Base-by-base conservation (phyloP, 2,113 vertebrate genomes). In the Montifringilla adamsi region DNA sequence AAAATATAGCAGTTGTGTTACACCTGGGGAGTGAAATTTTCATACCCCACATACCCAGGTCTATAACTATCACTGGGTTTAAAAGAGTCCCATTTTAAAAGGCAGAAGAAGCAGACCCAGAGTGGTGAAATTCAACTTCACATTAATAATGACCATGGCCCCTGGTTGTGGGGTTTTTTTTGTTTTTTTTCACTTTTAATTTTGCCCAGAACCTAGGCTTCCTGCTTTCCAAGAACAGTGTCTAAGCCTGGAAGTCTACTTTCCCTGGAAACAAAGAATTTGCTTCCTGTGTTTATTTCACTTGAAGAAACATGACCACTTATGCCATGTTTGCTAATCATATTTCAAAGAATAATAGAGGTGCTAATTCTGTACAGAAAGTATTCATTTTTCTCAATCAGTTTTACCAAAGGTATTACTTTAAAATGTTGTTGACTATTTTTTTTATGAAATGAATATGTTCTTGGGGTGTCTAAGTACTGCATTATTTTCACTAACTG, bases 401-500 rank as follows among this genome's bases (percentile, higher is more conserved):
- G 14, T 86, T 78, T 91, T 81, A 46, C 22, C 1, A 3, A 24
- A 64, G 41, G 9, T 87, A 81, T 89, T 72, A 52, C 69, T 90
- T 89, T 77, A 3, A 92, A 78, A 44, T 84, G 6, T 52, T 64
- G 15, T 55, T 78, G 37, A 59, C 31, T 75, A 87, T 46, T 50
- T 58, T 77, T 93, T 90, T 77, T 77, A 93, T 90, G 53, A 77
- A 90, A 74, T 1, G 0, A 88, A 87, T 85, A 47, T 70, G 24
- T 85, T 92, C 55, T 56, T 50, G 24, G 24, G 26, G 5, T 41
- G 72, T 70, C 26, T 52, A 89, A 82, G 47, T 52, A 28, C 62
- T 44, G 35, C 68, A 82, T 84, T 97, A 77, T 89, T 94, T 89
- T 92, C 66, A 87, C 9, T 87, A 43, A 50, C 37, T 82, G 70